A percentile compares a stretch with the other conserved stretches of the same genome.
Evolutionary conservation across 2,888 invertebrate genomes (phyloP).

Genomic region (Encarsia formosa): DNA sequence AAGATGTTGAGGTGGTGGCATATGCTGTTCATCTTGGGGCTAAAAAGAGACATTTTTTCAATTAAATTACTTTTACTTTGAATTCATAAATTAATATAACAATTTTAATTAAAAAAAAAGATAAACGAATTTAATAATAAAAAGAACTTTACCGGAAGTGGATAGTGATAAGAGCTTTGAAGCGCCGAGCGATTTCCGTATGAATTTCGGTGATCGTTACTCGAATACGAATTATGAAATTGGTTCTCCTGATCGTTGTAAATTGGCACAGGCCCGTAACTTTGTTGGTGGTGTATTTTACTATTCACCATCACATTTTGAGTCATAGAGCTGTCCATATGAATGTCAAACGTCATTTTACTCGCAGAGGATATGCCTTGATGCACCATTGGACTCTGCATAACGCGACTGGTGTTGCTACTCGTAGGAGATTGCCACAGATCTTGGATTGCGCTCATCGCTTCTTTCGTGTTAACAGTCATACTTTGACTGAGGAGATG

Average conservation of each 20-base stretch:
- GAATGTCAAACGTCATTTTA: constrained; percentile 46
- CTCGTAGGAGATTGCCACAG: constrained; percentile 54
- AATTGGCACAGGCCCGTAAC: constrained; percentile 36
- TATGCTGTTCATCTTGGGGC: constrained; percentile 50
- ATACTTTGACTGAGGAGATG: constrained; percentile 59
- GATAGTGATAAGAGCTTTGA: constrained; percentile 44
- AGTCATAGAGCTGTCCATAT: constrained; percentile 50
- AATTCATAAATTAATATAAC: not conserved
- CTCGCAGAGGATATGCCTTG: constrained; percentile 33
- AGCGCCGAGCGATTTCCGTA: constrained; percentile 37
- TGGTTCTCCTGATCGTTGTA: constrained; percentile 49
- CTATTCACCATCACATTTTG: constrained; percentile 43
- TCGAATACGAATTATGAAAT: constrained; percentile 38
- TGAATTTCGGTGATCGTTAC: constrained; percentile 39
- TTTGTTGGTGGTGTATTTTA: constrained; percentile 37
- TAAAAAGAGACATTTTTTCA: constrained; percentile 25
- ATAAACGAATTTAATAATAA: not conserved
- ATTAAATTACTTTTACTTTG: too few species aligned
- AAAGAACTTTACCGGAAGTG: constrained; percentile 36
- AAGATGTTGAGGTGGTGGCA: constrained; percentile 48
- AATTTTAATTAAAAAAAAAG: not conserved
- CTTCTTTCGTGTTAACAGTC: constrained; percentile 69
- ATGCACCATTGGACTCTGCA: constrained; percentile 32
- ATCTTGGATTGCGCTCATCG: constrained; percentile 62
- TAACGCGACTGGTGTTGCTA: constrained; percentile 21